Evolutionary conservation across 2,113 vertebrate genomes (phyloP).

Genomic region (Notiomystis cincta): DNA sequence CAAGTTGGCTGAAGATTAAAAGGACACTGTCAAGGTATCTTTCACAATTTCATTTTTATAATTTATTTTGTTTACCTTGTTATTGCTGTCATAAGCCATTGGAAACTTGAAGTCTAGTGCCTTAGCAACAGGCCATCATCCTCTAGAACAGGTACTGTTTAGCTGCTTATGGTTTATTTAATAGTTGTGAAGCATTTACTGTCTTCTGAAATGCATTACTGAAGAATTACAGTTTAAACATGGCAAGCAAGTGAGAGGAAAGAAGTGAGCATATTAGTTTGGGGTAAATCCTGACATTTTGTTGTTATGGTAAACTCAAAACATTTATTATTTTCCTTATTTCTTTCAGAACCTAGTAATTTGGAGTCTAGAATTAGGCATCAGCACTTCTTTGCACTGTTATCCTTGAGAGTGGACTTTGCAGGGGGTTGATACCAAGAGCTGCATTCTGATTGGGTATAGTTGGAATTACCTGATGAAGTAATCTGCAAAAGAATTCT

Average conservation of each 20-base stretch:
- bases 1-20: conserved; percentile 33
- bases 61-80: conserved; percentile 21
- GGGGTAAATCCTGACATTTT: neutral
- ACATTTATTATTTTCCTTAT: neutral
- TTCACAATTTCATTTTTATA: neutral
- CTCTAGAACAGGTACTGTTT: neutral
- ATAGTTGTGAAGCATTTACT: neutral
- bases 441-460: neutral
- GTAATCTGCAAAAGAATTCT: neutral
- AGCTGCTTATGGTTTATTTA: conserved; percentile 8
- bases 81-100: neutral
- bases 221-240: neutral
- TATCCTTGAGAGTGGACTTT: neutral
- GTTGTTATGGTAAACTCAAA: neutral
- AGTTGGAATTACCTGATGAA: neutral
- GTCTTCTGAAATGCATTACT: neutral
- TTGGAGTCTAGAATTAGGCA: neutral
- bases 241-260: neutral
- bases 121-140: neutral
- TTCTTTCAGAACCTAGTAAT: neutral
- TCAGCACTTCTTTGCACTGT: neutral
- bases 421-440: neutral
- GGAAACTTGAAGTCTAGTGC: neutral
- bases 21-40: conserved; percentile 18
- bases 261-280: neutral